Conservation (phyloP, 2,797 vertebrate genomes). For the Sebastes oblongus region DNA sequence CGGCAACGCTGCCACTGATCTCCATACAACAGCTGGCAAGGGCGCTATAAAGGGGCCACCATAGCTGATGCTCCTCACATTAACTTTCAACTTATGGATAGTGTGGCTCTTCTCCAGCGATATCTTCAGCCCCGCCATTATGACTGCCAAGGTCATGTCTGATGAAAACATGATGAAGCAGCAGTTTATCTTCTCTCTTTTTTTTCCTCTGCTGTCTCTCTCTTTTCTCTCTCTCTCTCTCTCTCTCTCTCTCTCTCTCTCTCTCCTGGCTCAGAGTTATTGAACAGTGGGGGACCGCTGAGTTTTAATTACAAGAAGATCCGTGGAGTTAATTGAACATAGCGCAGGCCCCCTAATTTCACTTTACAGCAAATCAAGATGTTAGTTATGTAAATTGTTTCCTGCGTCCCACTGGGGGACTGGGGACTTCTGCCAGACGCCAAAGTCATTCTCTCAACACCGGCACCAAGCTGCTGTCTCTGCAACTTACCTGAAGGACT, state of each 20-base stretch:
- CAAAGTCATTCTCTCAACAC: slow-evolving; percentile 68
- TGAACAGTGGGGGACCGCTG: slow-evolving; percentile 74
- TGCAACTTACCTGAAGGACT: slow-evolving; percentile 60
- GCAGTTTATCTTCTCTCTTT: slow-evolving; percentile 70
- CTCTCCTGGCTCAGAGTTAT: slow-evolving; percentile 67
- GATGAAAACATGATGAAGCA: slow-evolving; percentile 84
- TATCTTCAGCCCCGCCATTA: slow-evolving; percentile 56
- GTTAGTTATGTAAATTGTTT: slow-evolving; percentile 80
- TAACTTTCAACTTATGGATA: slow-evolving; percentile 80
- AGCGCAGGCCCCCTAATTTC: slow-evolving; percentile 74
- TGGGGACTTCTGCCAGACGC: slow-evolving; percentile 61
- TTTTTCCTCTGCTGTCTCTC: background rate
- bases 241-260: background rate
- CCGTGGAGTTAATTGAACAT: slow-evolving; percentile 80
- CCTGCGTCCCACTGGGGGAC: slow-evolving; percentile 58
- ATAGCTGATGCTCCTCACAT: slow-evolving; percentile 73
- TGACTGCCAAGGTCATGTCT: slow-evolving; percentile 82
- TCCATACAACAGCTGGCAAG: slow-evolving; percentile 71
- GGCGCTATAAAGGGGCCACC: slow-evolving; percentile 58
- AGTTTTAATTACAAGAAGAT: slow-evolving; percentile 81
- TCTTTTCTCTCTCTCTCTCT: slow-evolving; percentile 18
- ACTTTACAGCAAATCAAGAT: slow-evolving; percentile 82
- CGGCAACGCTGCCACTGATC: slow-evolving; percentile 40
- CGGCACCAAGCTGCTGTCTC: slow-evolving; percentile 51
- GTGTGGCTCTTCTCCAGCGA: slow-evolving; percentile 80